Evolutionary conservation across 2,888 invertebrate species (phyloP).

Genomic region (Drosophila putrida): DNA sequence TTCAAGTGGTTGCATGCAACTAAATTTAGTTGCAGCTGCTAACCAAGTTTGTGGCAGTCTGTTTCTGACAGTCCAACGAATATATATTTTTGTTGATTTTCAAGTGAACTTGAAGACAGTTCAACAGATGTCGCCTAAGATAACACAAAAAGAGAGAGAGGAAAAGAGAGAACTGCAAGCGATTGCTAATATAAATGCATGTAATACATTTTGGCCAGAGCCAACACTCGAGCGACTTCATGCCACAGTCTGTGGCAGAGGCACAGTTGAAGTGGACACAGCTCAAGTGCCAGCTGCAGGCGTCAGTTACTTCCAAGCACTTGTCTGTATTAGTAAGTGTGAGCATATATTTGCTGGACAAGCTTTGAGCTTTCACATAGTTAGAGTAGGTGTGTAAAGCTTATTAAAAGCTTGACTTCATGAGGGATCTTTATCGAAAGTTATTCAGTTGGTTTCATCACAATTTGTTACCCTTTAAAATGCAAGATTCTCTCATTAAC

Average conservation of each 20-base stretch:
- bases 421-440: neutral
- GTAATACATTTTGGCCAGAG: slow-evolving; percentile 59
- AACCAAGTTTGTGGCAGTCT: slow-evolving; percentile 30
- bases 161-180: slow-evolving; percentile 45
- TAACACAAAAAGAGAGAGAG: slow-evolving; percentile 1
- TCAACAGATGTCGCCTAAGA: slow-evolving; percentile 37
- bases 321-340: neutral
- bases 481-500: neutral
- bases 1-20: slow-evolving; percentile 31
- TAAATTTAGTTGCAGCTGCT: slow-evolving; percentile 52
- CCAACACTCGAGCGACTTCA: slow-evolving; percentile 42
- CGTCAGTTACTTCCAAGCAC: slow-evolving; percentile 18
- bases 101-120: slow-evolving; percentile 56
- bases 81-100: slow-evolving; percentile 70
- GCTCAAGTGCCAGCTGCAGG: slow-evolving; percentile 37
- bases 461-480: neutral
- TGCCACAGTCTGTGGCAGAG: slow-evolving; percentile 23
- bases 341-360: neutral
- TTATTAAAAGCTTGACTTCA: neutral
- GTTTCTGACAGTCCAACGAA: slow-evolving; percentile 62
- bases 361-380: neutral
- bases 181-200: slow-evolving; percentile 73
- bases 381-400: neutral
- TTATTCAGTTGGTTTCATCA: neutral
- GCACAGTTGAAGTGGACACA: slow-evolving; percentile 41